Evolutionary conservation across 2,113 vertebrate species (phyloP).

Genomic region (Phrynosoma blainvillii): DNA sequence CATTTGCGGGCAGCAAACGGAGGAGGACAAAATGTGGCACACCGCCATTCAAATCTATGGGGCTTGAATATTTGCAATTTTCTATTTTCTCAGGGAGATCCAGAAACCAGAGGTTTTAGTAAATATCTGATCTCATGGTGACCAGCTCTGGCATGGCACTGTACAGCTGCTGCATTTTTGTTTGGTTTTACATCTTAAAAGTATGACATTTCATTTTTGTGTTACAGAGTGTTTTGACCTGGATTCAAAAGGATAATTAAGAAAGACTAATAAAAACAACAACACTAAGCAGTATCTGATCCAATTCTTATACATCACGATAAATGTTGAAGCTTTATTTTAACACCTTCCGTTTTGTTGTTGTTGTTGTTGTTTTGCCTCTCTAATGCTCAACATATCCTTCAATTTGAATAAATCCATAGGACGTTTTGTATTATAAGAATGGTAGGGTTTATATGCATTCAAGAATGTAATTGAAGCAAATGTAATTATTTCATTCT

Average conservation of each 20-base stretch:
- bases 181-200: background rate
- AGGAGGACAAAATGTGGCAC: no score
- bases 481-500: constrained; percentile 5
- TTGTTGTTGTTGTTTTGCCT: no score
- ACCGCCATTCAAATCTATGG: no score
- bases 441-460: background rate
- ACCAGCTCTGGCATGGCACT: background rate
- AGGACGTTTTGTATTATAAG: background rate
- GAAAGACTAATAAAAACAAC: background rate
- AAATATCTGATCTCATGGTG: background rate
- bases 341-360: no score
- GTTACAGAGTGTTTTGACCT: background rate
- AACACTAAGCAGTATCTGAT: background rate
- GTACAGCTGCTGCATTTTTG: background rate
- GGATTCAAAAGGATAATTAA: constrained; percentile 1
- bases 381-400: background rate
- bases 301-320: background rate
- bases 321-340: background rate
- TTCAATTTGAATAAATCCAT: background rate
- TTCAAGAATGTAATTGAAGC: constrained; percentile 15
- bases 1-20: no score
- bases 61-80: no score
- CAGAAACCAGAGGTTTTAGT: background rate
- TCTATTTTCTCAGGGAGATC: no score
- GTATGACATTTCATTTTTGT: background rate